Percentiles rank a stretch among this genome's conserved stretches.
These are phyloP conservation scores for Sebastes elongatus DNA, from an alignment of 2,797 vertebrate genomes.

Conservation along the genomic window DNA sequence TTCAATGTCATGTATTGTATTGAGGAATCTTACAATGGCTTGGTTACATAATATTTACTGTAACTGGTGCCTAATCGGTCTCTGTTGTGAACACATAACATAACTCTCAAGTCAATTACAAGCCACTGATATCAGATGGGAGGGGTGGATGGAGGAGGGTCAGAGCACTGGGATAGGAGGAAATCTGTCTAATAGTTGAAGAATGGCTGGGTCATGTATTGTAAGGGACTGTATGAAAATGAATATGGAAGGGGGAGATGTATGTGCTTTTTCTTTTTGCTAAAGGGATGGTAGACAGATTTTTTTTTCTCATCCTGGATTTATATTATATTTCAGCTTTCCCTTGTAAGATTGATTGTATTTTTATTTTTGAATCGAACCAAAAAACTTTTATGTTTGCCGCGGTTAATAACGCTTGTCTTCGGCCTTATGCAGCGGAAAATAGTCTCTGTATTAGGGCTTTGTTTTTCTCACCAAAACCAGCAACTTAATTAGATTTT, in stretches of 20 bases:
- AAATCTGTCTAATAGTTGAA: neutral
- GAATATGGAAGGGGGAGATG: neutral
- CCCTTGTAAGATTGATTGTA: no score
- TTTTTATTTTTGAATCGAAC: no score
- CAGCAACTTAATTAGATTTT: neutral
- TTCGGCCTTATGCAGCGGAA: neutral
- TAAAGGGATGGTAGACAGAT: no score
- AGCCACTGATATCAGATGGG: neutral
- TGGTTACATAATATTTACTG: neutral
- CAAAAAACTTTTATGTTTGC: no score
- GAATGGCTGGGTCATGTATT: neutral
- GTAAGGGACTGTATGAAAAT: neutral
- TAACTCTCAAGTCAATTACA: neutral
- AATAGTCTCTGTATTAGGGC: neutral
- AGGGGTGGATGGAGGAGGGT: neutral
- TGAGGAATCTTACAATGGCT: neutral
- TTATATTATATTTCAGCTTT: neutral
- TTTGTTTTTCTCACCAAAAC: neutral
- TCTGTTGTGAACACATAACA: neutral
- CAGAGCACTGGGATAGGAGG: neutral
- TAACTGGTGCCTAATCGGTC: neutral
- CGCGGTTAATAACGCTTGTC: fast-evolving
- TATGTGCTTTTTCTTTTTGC: neutral
- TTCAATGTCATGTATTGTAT: neutral
- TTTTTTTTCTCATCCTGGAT: neutral